Evolutionary conservation across 1,140 invertebrate genomes (phyloP).

Genomic region (Macrobrachium nipponense): DNA sequence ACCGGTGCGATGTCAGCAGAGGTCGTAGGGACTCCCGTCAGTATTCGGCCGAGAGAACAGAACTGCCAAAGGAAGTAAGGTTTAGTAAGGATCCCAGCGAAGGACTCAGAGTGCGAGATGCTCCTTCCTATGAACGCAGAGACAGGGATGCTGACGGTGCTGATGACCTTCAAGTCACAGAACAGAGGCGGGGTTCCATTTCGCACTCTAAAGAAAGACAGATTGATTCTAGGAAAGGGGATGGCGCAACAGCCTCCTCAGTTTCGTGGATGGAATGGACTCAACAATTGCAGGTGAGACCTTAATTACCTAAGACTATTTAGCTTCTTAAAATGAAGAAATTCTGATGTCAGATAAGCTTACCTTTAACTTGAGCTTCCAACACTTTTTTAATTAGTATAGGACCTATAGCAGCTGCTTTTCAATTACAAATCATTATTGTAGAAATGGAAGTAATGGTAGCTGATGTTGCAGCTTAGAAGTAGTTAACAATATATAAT

Average conservation of each 20-base stretch:
- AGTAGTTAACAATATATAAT: too few relatives aligned
- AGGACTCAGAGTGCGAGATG: slow-evolving; percentile 11
- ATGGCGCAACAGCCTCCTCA: slow-evolving; percentile 44
- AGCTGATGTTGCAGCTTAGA: too few relatives aligned
- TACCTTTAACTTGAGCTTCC: too few relatives aligned
- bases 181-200: slow-evolving; percentile 25
- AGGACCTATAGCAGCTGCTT: too few relatives aligned
- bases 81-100: slow-evolving; percentile 20
- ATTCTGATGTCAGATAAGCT: too few relatives aligned
- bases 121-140: slow-evolving; percentile 4
- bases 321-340: too few relatives aligned
- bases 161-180: slow-evolving; percentile 33
- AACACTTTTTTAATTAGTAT: too few relatives aligned
- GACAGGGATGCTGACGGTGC: slow-evolving; percentile 40
- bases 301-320: neutral
- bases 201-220: slow-evolving; percentile 3
- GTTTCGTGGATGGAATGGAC: slow-evolving; percentile 66
- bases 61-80: slow-evolving; percentile 31
- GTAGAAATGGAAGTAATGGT: too few relatives aligned
- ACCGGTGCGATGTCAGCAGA: slow-evolving; percentile 5
- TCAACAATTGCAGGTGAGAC: slow-evolving; percentile 65
- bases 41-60: neutral
- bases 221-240: slow-evolving; percentile 7
- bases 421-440: too few relatives aligned
- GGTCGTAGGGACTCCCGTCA: slow-evolving; percentile 21